A percentile compares a stretch with the other conserved stretches of the same genome.
Conservation (phyloP, 2,888 invertebrate genomes). For the Tillus elongatus region DNA sequence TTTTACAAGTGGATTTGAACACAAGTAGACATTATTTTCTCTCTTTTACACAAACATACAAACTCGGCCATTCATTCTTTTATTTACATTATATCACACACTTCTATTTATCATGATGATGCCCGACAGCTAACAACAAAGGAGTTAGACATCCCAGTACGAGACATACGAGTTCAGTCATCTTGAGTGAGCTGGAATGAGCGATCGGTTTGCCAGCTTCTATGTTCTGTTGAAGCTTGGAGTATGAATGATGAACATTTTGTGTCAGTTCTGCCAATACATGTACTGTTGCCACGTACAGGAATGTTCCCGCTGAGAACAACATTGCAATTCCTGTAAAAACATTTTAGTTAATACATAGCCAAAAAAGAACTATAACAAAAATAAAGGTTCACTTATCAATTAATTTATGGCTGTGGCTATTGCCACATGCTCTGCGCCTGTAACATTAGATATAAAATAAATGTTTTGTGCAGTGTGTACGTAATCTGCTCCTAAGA, state of each 20-base stretch:
- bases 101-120: constrained; percentile 55
- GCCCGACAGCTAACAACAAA: constrained; percentile 81
- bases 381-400: background rate
- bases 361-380: constrained; percentile 6
- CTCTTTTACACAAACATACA: too few relatives aligned
- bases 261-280: constrained; percentile 89
- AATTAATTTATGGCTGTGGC: too few relatives aligned
- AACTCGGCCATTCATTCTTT: too few relatives aligned
- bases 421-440: too few relatives aligned
- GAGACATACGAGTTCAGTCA: constrained; percentile 71
- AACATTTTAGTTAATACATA: constrained; percentile 7
- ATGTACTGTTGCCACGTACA: constrained; percentile 98
- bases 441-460: too few relatives aligned
- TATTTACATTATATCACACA: too few relatives aligned
- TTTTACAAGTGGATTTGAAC: too few relatives aligned
- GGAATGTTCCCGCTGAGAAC: constrained; percentile 97
- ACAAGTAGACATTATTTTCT: too few relatives aligned
- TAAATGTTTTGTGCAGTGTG: too few relatives aligned
- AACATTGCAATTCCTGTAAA: constrained; percentile 81
- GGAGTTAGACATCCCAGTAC: constrained; percentile 84
- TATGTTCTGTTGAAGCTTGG: constrained; percentile 36
- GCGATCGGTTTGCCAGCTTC: constrained; percentile 29
- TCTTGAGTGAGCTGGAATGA: constrained; percentile 45
- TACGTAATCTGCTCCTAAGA: too few relatives aligned
- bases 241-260: constrained; percentile 37